Evolutionary conservation across 2,113 vertebrate species (phyloP).

Genomic region (Eretmochelys imbricata): DNA sequence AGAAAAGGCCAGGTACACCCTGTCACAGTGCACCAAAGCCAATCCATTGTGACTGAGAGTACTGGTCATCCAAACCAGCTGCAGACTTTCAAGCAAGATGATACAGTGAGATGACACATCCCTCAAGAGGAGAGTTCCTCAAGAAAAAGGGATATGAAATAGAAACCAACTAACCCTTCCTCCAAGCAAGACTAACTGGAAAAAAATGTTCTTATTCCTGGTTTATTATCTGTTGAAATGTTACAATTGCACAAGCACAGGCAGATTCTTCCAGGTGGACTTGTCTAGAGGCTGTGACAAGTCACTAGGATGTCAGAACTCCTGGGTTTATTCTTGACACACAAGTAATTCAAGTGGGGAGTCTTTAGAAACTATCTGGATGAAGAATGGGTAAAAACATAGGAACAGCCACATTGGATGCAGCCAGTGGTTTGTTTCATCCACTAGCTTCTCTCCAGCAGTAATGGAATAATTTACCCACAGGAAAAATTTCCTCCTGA

Average conservation of each 20-base stretch:
- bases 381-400: neutral
- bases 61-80: constrained; percentile 36
- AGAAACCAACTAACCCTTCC: constrained; percentile 41
- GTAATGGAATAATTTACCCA: neutral
- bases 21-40: neutral
- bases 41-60: constrained; percentile 28
- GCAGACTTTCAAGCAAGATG: constrained; percentile 30
- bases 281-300: neutral
- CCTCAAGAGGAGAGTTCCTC: neutral
- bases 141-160: constrained; percentile 36
- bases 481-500: neutral
- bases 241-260: constrained; percentile 28
- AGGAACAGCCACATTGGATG: accelerated
- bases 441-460: neutral
- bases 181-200: neutral
- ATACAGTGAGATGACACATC: constrained; percentile 10
- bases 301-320: accelerated
- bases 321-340: neutral
- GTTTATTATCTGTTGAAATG: constrained; percentile 53
- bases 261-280: constrained; percentile 28
- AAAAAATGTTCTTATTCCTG: neutral
- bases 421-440: accelerated
- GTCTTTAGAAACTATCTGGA: neutral
- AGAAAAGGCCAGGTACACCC: neutral
- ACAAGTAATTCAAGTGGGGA: neutral